A percentile compares a stretch with the other conserved stretches of the same genome.
Evolutionary conservation across 1,140 invertebrate genomes (phyloP).

Genomic region (Trissolcus basalis): DNA sequence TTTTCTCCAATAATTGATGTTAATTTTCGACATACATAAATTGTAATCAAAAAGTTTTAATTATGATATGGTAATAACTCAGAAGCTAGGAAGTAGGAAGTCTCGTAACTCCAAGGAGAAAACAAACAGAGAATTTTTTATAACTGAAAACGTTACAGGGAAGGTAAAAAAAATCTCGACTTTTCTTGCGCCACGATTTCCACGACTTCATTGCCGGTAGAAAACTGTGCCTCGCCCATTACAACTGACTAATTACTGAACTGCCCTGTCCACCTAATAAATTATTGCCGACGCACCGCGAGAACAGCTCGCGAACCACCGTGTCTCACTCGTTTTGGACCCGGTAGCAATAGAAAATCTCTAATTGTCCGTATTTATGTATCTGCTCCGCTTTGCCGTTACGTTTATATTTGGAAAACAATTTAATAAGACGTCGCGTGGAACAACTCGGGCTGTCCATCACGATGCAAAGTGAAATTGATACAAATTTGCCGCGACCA

Average conservation of each 20-base stretch:
- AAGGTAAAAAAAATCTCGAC: constrained; percentile 30
- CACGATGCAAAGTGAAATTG: constrained; percentile 37
- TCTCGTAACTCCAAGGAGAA: constrained; percentile 12
- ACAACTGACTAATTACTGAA: constrained; percentile 67
- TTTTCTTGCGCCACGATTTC: constrained; percentile 59
- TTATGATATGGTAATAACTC: background rate
- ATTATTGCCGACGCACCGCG: constrained; percentile 55
- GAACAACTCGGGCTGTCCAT: constrained; percentile 4
- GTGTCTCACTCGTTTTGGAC: constrained; percentile 41
- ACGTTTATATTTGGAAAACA: constrained; percentile 34
- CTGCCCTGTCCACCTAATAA: constrained; percentile 65
- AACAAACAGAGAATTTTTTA: constrained; percentile 31
- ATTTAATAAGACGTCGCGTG: constrained; percentile 38
- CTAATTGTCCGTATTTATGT: constrained; percentile 56
- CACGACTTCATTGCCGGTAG: constrained; percentile 59
- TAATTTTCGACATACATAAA: no score
- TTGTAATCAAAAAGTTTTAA: no score
- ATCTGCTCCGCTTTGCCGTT: constrained; percentile 38
- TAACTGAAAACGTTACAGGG: background rate
- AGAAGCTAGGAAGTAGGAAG: constrained; percentile 19
- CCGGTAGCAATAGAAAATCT: constrained; percentile 47
- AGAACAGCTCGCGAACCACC: constrained; percentile 32
- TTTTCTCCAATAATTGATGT: no score
- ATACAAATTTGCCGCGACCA: constrained; percentile 33
- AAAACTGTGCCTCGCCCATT: constrained; percentile 58